Evolutionary conservation across 1,140 invertebrate species (phyloP).

Genomic region (Aphis craccivora): DNA sequence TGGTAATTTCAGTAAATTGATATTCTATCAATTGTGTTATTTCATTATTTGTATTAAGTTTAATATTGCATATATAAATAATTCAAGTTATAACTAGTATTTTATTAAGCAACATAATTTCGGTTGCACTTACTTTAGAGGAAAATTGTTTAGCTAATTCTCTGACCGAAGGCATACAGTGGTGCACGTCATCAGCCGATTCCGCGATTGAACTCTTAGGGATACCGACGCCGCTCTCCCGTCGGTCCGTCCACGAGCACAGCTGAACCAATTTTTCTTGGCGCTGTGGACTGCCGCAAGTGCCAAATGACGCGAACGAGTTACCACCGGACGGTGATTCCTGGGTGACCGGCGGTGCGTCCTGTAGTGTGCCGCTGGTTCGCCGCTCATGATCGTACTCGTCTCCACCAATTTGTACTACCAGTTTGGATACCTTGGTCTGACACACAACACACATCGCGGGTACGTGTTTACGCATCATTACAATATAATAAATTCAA

Average conservation of each 20-base stretch:
- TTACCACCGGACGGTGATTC: not conserved
- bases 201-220: not conserved
- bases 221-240: not conserved
- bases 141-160: conserved; percentile 62
- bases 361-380: not conserved
- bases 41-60: too few species aligned
- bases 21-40: too few species aligned
- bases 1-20: not conserved
- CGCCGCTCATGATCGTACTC: not conserved
- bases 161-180: conserved; percentile 61
- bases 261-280: conserved; percentile 40
- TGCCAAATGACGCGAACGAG: not conserved
- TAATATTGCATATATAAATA: too few species aligned
- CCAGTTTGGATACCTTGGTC: conserved; percentile 45
- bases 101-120: too few species aligned
- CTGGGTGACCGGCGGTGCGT: not conserved
- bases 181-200: not conserved
- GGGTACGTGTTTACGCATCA: not conserved
- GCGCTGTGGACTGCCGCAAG: not conserved
- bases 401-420: not conserved
- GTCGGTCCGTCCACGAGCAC: conserved; percentile 56
- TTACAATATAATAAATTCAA: not conserved
- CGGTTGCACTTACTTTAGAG: conserved; percentile 20
- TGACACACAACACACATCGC: conserved; percentile 30
- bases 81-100: too few species aligned